Base-by-base conservation (phyloP, 1,140 invertebrate species). In the Tachypleus tridentatus region DNA sequence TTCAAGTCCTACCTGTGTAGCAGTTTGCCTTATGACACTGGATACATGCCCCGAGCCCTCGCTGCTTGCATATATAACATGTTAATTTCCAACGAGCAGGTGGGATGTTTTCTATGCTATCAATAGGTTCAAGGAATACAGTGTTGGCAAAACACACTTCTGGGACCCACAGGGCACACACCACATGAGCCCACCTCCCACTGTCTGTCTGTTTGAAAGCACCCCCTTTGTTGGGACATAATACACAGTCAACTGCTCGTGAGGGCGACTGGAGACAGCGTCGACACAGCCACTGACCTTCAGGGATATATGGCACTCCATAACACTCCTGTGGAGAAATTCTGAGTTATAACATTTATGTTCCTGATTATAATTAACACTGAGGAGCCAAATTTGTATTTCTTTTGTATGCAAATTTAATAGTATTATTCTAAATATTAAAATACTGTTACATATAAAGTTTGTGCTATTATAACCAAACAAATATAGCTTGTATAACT, bases 161-260 rank as follows among this genome's bases (percentile, higher is more conserved):
- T 4, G 96, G 97, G 73, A 99, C 97, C 95, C 96, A 99, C 4
- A 99, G 79, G 3, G 95, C 96, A 79, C 97, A 99, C 3, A 98
- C 92, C 4, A 99, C 95, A 79, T 99, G 97, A 47, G 94, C 95
- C 97, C 97, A 99, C 4, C 89, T 86, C 0, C 89, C 86, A 77
- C 91, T 84, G 77, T 97, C 94, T 0, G 96, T 98, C 79, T 98
- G 95, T 78, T 99, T 99, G 71, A 99, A 98, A 57, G 97, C 97
- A 64, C 97, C 97, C 61, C 94, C 94, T 73, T 93, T 90, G 76
- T 98, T 98, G 0, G 97, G 96, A 80, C 97, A 99, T 4, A 99
- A 80, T 49, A 91, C 91, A 81, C 97, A 99, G 75, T 97, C 92
- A 2, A 98, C 95, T 7, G 93, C 87, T 64, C 91, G 79, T 4